Evolutionary conservation across 2,113 vertebrate genomes (phyloP).

Genomic region (Nesoenas mayeri): DNA sequence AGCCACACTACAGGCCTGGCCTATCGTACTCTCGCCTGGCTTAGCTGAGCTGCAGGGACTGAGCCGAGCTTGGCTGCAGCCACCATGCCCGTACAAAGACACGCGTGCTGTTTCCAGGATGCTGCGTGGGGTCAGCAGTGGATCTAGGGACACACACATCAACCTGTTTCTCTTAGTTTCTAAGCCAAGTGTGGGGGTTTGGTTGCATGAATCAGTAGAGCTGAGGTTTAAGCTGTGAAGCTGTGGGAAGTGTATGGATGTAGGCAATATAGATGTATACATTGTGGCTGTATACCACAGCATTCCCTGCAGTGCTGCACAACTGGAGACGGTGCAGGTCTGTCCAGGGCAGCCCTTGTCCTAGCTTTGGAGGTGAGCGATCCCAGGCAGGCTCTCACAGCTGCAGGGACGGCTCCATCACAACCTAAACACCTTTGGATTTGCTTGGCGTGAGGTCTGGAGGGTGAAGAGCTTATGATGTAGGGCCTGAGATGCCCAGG

Average conservation of each 20-base stretch:
- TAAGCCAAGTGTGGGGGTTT: background rate
- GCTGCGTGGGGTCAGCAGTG: background rate
- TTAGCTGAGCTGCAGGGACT: background rate
- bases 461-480: background rate
- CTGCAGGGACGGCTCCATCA: background rate
- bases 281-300: background rate
- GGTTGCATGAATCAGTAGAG: background rate
- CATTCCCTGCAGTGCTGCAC: background rate
- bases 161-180: background rate
- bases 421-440: background rate
- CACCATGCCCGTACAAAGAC: accelerated
- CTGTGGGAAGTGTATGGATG: background rate
- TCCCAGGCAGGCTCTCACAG: background rate
- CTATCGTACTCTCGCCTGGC: background rate
- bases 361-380: background rate
- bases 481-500: too few species aligned
- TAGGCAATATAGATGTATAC: background rate
- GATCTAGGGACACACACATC: background rate
- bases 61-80: background rate
- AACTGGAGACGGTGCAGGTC: background rate
- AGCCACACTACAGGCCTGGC: background rate
- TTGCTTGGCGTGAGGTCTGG: background rate
- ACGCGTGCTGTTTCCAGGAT: background rate
- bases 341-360: background rate
- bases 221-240: background rate